Conservation (phyloP, 2,888 invertebrate genomes). For the Cheilosia soror region DNA sequence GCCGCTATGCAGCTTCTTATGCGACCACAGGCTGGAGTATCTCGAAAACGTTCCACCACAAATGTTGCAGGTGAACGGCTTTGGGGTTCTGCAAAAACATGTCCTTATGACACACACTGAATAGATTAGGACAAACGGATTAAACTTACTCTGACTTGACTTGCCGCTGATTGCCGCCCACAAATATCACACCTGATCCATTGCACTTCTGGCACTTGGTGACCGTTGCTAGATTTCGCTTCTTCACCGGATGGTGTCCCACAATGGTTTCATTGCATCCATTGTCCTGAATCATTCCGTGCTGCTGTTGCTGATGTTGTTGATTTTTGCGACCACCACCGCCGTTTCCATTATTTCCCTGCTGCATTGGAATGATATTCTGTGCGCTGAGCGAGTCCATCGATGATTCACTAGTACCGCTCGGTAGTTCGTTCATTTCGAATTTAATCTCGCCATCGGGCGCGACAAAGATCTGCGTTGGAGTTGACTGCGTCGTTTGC, state of each 20-base stretch:
- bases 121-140: background rate
- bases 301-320: conserved; percentile 51
- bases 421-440: conserved; percentile 84
- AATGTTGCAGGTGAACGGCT: conserved; percentile 94
- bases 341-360: conserved; percentile 51
- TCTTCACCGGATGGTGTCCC: conserved; percentile 91
- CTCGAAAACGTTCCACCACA: conserved; percentile 93
- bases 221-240: conserved; percentile 90
- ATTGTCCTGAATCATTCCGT: conserved; percentile 50
- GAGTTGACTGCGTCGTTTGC: conserved; percentile 81
- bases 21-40: conserved; percentile 95
- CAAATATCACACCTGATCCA: conserved; percentile 91
- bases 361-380: conserved; percentile 83
- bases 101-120: conserved; percentile 17
- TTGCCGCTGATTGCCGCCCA: conserved; percentile 79
- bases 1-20: conserved; percentile 93
- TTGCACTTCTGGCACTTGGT: conserved; percentile 96
- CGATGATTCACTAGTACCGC: conserved; percentile 79
- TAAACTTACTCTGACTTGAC: conserved; percentile 82
- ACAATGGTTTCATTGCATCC: conserved; percentile 76
- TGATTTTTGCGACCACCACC: conserved; percentile 72
- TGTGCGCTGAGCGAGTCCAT: conserved; percentile 83
- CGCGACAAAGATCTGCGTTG: conserved; percentile 88
- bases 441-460: conserved; percentile 87
- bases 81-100: conserved; percentile 85